Conservation (phyloP, 2,797 vertebrate species). For the Carcharodon carcharias region DNA sequence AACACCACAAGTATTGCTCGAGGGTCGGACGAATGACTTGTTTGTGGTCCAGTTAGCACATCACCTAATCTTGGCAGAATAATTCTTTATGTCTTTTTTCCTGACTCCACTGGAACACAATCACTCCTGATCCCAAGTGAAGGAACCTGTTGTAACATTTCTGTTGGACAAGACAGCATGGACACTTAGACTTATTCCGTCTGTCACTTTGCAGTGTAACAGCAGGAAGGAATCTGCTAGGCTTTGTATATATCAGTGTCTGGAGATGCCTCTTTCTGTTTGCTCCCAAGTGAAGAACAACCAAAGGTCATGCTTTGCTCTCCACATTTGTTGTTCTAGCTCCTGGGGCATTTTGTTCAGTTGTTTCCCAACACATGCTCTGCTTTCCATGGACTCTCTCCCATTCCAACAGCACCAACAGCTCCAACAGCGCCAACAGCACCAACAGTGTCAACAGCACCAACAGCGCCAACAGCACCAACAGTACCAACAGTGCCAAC, state of each 20-base stretch:
- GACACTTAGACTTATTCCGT: not conserved
- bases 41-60: not conserved
- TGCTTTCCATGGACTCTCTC: not conserved
- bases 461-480: too few relatives aligned
- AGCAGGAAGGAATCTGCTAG: not conserved
- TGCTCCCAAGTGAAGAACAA: not conserved
- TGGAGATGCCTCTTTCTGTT: not conserved
- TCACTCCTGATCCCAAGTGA: not conserved
- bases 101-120: not conserved
- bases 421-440: too few relatives aligned
- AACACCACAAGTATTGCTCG: not conserved
- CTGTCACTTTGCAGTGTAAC: too few relatives aligned
- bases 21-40: not conserved
- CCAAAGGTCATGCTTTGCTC: not conserved
- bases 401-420: too few relatives aligned
- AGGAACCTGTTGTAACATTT: not conserved
- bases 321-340: not conserved
- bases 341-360: not conserved
- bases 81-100: not conserved
- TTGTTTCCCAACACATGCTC: not conserved
- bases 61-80: not conserved
- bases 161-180: not conserved
- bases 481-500: too few relatives aligned
- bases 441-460: too few relatives aligned
- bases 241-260: not conserved